These are phyloP conservation scores for Cryptocheilus praepositus DNA, from an alignment of 2,888 invertebrate genomes.

Conservation along the genomic window DNA sequence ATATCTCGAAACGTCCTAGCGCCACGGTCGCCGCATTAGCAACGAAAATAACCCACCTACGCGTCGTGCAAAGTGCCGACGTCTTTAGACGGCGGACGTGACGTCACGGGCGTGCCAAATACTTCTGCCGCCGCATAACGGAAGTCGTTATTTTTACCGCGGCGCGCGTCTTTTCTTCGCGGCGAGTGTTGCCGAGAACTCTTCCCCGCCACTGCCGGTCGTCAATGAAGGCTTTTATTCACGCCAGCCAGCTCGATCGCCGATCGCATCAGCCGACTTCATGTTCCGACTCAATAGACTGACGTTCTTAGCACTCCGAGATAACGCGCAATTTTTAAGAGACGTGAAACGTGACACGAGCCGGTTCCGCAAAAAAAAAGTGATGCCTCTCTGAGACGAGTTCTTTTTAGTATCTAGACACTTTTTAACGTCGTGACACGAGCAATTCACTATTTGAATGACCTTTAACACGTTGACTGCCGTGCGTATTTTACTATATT, in stretches of 20 bases:
- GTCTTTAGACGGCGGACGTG: slow-evolving; percentile 52
- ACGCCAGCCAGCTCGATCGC: not conserved
- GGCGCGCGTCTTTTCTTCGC: not conserved
- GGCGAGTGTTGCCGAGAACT: slow-evolving; percentile 16
- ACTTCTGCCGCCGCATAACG: slow-evolving; percentile 45
- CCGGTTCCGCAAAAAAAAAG: too few species aligned
- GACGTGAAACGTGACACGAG: too few species aligned
- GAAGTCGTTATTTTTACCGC: slow-evolving; percentile 52
- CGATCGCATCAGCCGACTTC: too few species aligned
- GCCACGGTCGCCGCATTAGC: not conserved
- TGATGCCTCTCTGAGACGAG: too few species aligned
- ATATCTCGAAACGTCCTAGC: not conserved
- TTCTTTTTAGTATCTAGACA: too few species aligned
- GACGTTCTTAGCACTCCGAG: too few species aligned
- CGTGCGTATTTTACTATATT: too few species aligned
- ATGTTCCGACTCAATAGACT: too few species aligned
- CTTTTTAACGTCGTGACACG: too few species aligned
- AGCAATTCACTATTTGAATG: too few species aligned
- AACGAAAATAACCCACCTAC: slow-evolving; percentile 38
- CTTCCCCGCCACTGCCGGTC: slow-evolving; percentile 20
- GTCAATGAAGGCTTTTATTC: slow-evolving; percentile 37
- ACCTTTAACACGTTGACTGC: too few species aligned
- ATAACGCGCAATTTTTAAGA: too few species aligned
- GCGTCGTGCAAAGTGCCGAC: slow-evolving; percentile 19
- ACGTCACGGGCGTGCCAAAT: slow-evolving; percentile 54